Percentiles rank a stretch among this genome's conserved stretches.
phyloP scores from a whole-genome alignment of 2,888 invertebrate species.

The Xiphydria camelus region DNA sequence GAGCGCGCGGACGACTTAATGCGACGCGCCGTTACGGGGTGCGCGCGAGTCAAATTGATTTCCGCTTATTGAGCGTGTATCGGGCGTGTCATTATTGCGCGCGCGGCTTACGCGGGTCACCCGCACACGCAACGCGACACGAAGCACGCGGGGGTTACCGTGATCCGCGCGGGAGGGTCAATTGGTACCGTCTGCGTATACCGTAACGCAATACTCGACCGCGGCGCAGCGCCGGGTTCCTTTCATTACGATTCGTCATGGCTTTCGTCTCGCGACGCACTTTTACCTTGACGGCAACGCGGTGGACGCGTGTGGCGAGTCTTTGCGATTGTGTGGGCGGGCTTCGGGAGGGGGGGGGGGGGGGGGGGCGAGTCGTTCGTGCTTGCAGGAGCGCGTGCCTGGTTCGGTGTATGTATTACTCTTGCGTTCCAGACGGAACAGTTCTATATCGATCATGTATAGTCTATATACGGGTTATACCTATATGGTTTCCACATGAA shows the following conservation, averaged over 20 bases:
- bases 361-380: no score
- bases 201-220: constrained; percentile 35
- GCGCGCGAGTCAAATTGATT: constrained; percentile 25
- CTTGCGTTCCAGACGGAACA: no score
- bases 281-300: no score
- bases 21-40: constrained; percentile 8
- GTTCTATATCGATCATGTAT: no score
- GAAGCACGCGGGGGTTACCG: constrained; percentile 15
- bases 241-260: constrained; percentile 49
- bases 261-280: constrained; percentile 40
- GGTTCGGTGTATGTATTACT: no score
- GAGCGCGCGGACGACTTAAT: constrained; percentile 16
- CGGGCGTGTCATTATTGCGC: constrained; percentile 11
- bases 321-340: no score
- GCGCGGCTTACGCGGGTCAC: neutral
- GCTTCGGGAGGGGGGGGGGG: no score
- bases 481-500: no score
- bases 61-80: constrained; percentile 22
- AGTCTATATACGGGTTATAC: no score
- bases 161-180: constrained; percentile 34
- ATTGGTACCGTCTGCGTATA: constrained; percentile 35
- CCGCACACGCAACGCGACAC: no score
- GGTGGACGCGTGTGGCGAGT: no score
- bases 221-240: constrained; percentile 32
- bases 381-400: no score